Evolutionary conservation across 1,140 invertebrate species (phyloP).

Genomic region (Drosophila persimilis): DNA sequence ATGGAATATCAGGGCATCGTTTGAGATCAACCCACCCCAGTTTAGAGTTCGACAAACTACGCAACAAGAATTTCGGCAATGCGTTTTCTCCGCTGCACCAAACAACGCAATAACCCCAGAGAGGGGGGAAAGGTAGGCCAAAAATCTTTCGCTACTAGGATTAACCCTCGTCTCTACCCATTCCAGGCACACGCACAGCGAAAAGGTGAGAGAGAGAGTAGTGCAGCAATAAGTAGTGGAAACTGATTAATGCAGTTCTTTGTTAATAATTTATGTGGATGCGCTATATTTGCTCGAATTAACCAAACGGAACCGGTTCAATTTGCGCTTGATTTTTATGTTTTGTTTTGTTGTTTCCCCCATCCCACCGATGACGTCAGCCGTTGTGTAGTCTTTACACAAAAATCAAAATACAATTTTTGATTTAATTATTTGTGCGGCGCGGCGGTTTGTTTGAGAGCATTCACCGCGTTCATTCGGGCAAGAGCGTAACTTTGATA

Average conservation of each 20-base stretch:
- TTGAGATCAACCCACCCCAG: no score
- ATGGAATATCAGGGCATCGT: no score
- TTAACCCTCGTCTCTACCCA: slow-evolving; percentile 14
- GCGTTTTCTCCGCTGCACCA: slow-evolving; percentile 5
- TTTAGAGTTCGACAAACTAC: no score
- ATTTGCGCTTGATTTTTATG: slow-evolving; percentile 35
- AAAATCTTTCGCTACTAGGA: slow-evolving; percentile 7
- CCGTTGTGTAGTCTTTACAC: slow-evolving; percentile 6
- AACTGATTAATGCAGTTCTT: slow-evolving; percentile 37
- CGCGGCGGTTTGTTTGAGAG: slow-evolving; percentile 38
- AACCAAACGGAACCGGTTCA: slow-evolving; percentile 55
- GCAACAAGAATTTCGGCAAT: slow-evolving; percentile 1
- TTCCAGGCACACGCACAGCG: no score
- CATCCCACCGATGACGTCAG: slow-evolving; percentile 20
- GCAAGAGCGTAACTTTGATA: slow-evolving; percentile 23
- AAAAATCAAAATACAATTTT: slow-evolving; percentile 33
- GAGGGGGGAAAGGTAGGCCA: slow-evolving; percentile 15
- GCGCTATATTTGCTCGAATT: slow-evolving; percentile 21
- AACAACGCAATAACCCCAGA: slow-evolving; percentile 25
- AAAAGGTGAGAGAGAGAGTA: background rate
- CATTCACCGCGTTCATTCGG: slow-evolving; percentile 26
- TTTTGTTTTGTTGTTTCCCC: slow-evolving; percentile 17
- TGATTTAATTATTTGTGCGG: slow-evolving; percentile 43
- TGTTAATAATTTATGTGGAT: slow-evolving; percentile 26
- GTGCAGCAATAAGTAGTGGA: slow-evolving; percentile 4